These are phyloP conservation scores for Alouatta palliata DNA, from an alignment of 2,113 vertebrate genomes.

Conservation along the genomic window DNA sequence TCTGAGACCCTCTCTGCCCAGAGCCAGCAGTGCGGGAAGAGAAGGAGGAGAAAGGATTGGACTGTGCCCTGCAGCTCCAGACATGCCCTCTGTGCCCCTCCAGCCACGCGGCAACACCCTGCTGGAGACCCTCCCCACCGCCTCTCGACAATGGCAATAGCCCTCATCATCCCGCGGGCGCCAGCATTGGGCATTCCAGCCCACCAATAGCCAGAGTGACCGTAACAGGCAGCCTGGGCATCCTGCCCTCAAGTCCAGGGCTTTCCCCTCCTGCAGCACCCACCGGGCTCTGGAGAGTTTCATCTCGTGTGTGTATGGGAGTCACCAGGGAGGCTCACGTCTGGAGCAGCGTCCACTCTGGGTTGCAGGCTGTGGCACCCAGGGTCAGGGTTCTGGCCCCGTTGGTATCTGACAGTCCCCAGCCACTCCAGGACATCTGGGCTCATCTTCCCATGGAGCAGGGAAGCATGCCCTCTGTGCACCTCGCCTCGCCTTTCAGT, in stretches of 20 bases:
- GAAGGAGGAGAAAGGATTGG: not conserved
- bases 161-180: fast-evolving
- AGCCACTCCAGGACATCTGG: not conserved
- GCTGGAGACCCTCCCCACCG: not conserved
- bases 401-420: fast-evolving
- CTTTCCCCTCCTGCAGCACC: not conserved
- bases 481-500: not conserved
- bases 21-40: not conserved
- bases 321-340: too few relatives aligned
- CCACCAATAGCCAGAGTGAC: not conserved
- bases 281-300: not conserved
- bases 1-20: not conserved
- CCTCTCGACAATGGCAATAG: too few relatives aligned
- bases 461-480: not conserved
- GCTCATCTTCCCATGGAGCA: not conserved
- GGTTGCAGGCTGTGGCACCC: fast-evolving
- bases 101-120: fast-evolving
- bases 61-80: not conserved
- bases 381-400: not conserved
- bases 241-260: not conserved
- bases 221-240: not conserved
- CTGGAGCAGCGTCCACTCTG: fast-evolving
- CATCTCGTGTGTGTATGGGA: fast-evolving
- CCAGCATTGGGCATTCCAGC: not conserved
- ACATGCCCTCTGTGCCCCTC: fast-evolving